Base-by-base conservation (phyloP, 2,797 vertebrate genomes). In the Gadopsis bispinosus region DNA sequence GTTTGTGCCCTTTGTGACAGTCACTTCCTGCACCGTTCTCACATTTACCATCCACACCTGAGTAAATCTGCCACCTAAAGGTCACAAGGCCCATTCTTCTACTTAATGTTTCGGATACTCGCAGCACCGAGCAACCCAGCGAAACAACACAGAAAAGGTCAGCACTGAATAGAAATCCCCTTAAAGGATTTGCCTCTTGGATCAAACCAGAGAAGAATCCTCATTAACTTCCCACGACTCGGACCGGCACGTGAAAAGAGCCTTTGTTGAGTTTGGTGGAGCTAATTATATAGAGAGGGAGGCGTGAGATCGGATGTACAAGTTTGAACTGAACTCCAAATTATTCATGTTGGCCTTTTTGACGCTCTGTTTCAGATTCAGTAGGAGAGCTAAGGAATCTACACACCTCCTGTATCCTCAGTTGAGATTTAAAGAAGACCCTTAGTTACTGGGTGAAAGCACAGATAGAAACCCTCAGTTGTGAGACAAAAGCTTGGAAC, bases 1-100 rank as follows among this genome's bases (percentile, higher is more conserved):
- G 73, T 80, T 47, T 73, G 53, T 71, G 73, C 29, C 59, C 51
- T 81, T 26, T 75, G 67, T 80, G 76, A 75, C 64, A 61, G 75
- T 71, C 64, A 35, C 66, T n/a, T 55, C 61, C 48, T 43, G 26
- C 47, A 9, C 45, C 17, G 5, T 19, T 16, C 47, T 65, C 79
- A 73, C 84, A 70, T 86, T 79, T 35, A 76, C 70, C 26, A 0
- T 3, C 83, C 69, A 71, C 86, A 89, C 83, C 84, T 86, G 86
- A 87, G 79, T 75, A 75, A 75, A 82, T 29, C 83, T 75, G 81
- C 51, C 81, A 69, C 50, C 77, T 56, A 14, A 31, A 80, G 80
- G 86, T 80, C 83, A 79, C 50, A 0, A 22, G 22, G 4, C n/a
- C 8, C 31, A 0, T 67, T 63, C 83, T 47, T 29, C 45, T 54